Evolutionary conservation across 1,140 invertebrate genomes (phyloP).

Genomic region (Drosophila pectinifera): DNA sequence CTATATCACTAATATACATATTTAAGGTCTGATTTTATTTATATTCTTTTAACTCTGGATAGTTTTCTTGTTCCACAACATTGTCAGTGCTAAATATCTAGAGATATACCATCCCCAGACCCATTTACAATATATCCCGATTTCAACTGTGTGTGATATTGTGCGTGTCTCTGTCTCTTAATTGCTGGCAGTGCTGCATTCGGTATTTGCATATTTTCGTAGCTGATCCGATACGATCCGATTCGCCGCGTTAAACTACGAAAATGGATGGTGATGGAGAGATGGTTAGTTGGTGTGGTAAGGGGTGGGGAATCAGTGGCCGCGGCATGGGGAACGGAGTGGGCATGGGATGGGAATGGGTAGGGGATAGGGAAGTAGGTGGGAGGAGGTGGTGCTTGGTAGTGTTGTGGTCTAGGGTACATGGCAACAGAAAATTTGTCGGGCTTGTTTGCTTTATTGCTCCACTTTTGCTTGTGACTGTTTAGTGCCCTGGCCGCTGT

Average conservation of each 20-base stretch:
- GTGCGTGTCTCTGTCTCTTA: slow-evolving; percentile 52
- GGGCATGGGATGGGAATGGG: slow-evolving; percentile 9
- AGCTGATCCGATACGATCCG: slow-evolving; percentile 22
- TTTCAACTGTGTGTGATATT: slow-evolving; percentile 19
- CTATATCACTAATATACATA: not conserved
- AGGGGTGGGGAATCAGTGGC: slow-evolving; percentile 11
- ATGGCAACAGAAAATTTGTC: slow-evolving; percentile 63
- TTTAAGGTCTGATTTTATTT: not conserved
- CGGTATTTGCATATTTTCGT: slow-evolving; percentile 53
- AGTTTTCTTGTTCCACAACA: not conserved
- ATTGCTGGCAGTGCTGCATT: slow-evolving; percentile 22
- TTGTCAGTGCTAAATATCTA: not conserved
- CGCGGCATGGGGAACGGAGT: not conserved
- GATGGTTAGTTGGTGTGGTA: slow-evolving; percentile 8
- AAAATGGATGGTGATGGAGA: slow-evolving; percentile 11
- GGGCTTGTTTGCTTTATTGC: slow-evolving; percentile 76
- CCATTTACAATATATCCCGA: not conserved
- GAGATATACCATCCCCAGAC: not conserved
- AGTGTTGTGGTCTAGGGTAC: slow-evolving; percentile 38
- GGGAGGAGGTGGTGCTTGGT: slow-evolving; percentile 7
- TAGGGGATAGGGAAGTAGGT: slow-evolving; percentile 7
- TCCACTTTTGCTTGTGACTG: slow-evolving; percentile 80
- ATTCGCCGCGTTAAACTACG: slow-evolving; percentile 15
- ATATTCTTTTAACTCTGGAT: not conserved
- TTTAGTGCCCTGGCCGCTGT: slow-evolving; percentile 73